These are phyloP conservation scores for Neosilurus hyrtlii DNA, from an alignment of 2,797 vertebrate genomes.

Conservation along the genomic window DNA sequence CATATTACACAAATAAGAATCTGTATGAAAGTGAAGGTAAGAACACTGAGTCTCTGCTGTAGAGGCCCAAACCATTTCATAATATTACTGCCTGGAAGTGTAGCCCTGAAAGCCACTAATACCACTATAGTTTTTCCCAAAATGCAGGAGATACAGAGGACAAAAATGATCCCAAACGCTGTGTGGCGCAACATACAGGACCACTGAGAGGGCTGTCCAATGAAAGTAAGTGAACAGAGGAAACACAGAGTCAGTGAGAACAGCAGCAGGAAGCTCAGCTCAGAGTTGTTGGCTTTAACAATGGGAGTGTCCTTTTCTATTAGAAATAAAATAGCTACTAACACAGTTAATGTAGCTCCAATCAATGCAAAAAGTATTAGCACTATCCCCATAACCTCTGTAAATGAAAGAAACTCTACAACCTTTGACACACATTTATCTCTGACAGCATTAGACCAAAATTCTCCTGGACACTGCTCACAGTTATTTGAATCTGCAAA, in stretches of 20 bases:
- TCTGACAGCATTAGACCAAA: conserved; percentile 70
- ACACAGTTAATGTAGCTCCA: conserved; percentile 60
- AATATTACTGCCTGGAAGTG: conserved; percentile 57
- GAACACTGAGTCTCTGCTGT: too few species aligned
- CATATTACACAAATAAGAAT: too few species aligned
- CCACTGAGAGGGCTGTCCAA: conserved; percentile 68
- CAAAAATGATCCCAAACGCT: conserved; percentile 60
- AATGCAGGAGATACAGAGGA: conserved; percentile 60
- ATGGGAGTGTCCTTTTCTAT: conserved; percentile 67
- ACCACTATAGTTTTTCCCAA: conserved; percentile 56
- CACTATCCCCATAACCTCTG: conserved; percentile 52
- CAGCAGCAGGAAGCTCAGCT: conserved; percentile 61
- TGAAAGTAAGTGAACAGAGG: conserved; percentile 71
- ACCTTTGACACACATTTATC: conserved; percentile 62
- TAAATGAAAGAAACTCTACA: conserved; percentile 61
- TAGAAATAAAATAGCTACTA: conserved; percentile 62
- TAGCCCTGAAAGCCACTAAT: too few species aligned
- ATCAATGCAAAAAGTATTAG: conserved; percentile 65
- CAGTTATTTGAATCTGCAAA: conserved; percentile 69
- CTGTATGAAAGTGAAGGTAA: too few species aligned
- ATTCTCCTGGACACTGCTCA: conserved; percentile 66
- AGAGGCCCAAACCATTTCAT: too few species aligned
- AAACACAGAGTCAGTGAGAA: conserved; percentile 71
- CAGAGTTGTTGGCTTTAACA: conserved; percentile 69
- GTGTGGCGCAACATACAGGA: conserved; percentile 71